These are phyloP conservation scores for Rousettus madagascariensis DNA, from an alignment of 2,797 vertebrate genomes.

Conservation along the genomic window DNA sequence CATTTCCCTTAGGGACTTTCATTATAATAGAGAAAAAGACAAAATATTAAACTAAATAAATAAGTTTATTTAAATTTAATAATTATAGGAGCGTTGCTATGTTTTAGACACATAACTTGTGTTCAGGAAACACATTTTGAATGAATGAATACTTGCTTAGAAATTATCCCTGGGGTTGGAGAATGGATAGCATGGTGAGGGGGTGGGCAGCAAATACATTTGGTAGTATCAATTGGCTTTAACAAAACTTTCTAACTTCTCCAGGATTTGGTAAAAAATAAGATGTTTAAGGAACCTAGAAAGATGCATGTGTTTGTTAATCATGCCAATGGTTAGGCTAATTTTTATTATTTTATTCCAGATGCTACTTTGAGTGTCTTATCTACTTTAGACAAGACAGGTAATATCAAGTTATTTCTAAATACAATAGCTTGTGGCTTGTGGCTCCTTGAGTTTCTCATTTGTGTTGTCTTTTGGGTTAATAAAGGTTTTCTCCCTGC, in stretches of 20 bases:
- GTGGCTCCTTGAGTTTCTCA: constrained; percentile 21
- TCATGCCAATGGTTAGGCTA: constrained; percentile 21
- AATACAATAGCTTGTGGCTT: constrained; percentile 3
- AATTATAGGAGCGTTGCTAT: not conserved
- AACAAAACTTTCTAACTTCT: constrained; percentile 18
- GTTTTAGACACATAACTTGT: not conserved
- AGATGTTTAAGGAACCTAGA: constrained; percentile 8
- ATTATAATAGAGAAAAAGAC: not conserved
- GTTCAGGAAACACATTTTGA: constrained; percentile 45
- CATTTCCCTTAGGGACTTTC: constrained; percentile 2
- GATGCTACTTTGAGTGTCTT: constrained; percentile 67
- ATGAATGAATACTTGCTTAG: constrained; percentile 10
- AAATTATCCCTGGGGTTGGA: not conserved
- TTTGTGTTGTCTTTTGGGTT: not conserved
- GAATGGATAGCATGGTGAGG: not conserved
- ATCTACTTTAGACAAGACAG: constrained; percentile 76
- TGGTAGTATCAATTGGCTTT: not conserved
- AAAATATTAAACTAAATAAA: constrained; percentile 34
- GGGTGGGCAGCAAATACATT: not conserved
- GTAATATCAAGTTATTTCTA: constrained; percentile 59
- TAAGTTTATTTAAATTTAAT: constrained; percentile 32
- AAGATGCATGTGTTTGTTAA: constrained; percentile 25
- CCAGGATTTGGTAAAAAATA: constrained; percentile 4
- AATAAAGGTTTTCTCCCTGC: constrained; percentile 17
- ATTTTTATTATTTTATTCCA: constrained; percentile 69